Evolutionary conservation across 1,140 invertebrate genomes (phyloP).

Genomic region (Bombus affinis): DNA sequence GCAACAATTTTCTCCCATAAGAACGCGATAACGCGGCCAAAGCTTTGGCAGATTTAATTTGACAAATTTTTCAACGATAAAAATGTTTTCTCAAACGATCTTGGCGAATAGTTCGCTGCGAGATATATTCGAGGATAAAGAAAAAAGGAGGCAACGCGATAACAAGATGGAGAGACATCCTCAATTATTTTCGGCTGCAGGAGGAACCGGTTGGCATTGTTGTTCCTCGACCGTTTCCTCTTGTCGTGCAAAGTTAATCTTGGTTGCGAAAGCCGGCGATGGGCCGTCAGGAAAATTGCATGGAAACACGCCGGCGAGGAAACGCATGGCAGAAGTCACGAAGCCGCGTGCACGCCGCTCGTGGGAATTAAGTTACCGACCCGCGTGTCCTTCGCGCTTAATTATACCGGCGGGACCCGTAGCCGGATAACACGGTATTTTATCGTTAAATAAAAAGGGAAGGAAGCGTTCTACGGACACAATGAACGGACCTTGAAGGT

Average conservation of each 20-base stretch:
- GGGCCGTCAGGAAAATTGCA: constrained; percentile 55
- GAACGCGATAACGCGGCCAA: too few relatives aligned
- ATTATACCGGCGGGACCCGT: constrained; percentile 62
- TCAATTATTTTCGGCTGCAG: neutral
- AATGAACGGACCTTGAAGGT: constrained; percentile 61
- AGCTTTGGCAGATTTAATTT: rapidly evolving
- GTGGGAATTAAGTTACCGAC: constrained; percentile 69
- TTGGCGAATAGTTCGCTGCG: too few relatives aligned
- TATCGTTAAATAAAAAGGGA: constrained; percentile 59
- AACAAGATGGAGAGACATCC: neutral
- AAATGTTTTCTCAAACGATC: rapidly evolving
- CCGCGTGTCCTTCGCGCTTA: constrained; percentile 63
- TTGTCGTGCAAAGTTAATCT: constrained; percentile 20
- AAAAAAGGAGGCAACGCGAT: neutral
- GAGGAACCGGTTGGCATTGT: neutral
- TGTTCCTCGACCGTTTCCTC: neutral
- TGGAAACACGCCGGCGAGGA: constrained; percentile 62
- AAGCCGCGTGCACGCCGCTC: constrained; percentile 27
- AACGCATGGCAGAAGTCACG: constrained; percentile 53
- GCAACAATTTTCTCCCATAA: too few relatives aligned
- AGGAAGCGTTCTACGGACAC: constrained; percentile 56
- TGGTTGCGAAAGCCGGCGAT: constrained; percentile 46
- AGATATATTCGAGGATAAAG: rapidly evolving
- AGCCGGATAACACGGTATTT: constrained; percentile 49
- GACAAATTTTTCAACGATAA: too few relatives aligned